Base-by-base conservation (phyloP, 1,140 invertebrate genomes). In the Caenorhabditis briggsae region DNA sequence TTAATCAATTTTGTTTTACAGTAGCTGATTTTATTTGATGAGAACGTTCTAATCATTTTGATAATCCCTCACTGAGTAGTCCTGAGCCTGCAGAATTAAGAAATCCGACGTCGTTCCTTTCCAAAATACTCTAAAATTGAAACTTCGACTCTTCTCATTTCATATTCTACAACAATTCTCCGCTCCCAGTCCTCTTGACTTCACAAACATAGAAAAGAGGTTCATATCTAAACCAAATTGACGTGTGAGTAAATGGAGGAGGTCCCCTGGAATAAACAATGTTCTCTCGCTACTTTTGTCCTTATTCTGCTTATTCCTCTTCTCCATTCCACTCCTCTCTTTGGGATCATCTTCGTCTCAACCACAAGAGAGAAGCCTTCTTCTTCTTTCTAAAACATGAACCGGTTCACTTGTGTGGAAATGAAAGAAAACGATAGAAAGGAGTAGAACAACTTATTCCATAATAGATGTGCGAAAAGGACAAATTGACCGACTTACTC, bases 391-490 rank as follows among this genome's bases (percentile, higher is more conserved):
- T 9, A 59, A 3, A 25, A 46, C 46, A 78, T 78, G 46, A 78
- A 78, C 70, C 70, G 70, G 70, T 78, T 78, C 70, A 78, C 70
- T 78, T 78, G 70, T 78, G 65, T 74, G 41, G 65, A 74, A 78
- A 65, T 23, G 33, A 12, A 41, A 65, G 56, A 59, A 23, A 59
- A n/a, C 8, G 41, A 33, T 11, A 12, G 59, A 16, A 41, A 25
- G n/a, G 46, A 78, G 70, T 43, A 78, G 70, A 78, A 78, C 70
- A 78, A 78, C 70, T 78, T 78, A 78, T 78, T 78, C 70, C 70
- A 78, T 78, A 78, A 78, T 78, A 78, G 70, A 78, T 78, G 70
- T 78, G 70, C 70, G 70, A 78, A 78, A 78, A 78, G 70, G 70
- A 78, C 70, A 78, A 78, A 78, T 78, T 53, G 70, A 78, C 70